These are phyloP conservation scores for Ptychoptera contaminata DNA, from an alignment of 2,888 invertebrate species.

Conservation along the genomic window DNA sequence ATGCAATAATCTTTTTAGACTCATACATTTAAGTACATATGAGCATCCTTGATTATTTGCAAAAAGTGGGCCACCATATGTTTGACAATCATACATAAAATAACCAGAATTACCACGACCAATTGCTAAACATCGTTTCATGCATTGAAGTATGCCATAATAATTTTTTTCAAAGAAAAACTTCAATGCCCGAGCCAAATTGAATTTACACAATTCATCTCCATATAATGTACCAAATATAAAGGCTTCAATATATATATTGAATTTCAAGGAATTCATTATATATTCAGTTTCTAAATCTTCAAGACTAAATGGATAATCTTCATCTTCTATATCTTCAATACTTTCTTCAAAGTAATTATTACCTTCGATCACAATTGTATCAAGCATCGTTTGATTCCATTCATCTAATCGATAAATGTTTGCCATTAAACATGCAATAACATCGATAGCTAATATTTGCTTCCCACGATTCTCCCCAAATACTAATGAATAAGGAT, in stretches of 20 bases:
- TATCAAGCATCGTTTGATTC: constrained; percentile 44
- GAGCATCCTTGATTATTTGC: constrained; percentile 39
- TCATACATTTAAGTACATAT: constrained; percentile 42
- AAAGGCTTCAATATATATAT: constrained; percentile 37
- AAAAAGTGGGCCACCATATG: constrained; percentile 43
- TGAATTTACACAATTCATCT: constrained; percentile 37
- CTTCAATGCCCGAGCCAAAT: constrained; percentile 42
- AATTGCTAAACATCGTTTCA: constrained; percentile 36
- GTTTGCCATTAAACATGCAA: constrained; percentile 40
- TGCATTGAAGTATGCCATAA: constrained; percentile 39
- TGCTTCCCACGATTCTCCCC: constrained; percentile 42
- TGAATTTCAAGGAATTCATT: constrained; percentile 41
- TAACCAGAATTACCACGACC: constrained; percentile 38
- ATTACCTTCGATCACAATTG: constrained; percentile 42
- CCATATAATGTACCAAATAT: constrained; percentile 47
- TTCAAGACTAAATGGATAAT: constrained; percentile 40
- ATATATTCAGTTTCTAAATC: constrained; percentile 38
- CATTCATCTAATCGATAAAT: constrained; percentile 45
- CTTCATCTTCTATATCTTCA: constrained; percentile 30
- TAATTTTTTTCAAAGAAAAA: constrained; percentile 40
- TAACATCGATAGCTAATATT: constrained; percentile 40
- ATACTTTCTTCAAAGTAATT: constrained; percentile 38
- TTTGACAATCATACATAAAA: constrained; percentile 52
- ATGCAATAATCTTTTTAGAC: constrained; percentile 43
- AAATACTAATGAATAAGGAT: constrained; percentile 43